Evolutionary conservation across 2,888 invertebrate species (phyloP), one percentile per base, ranked within the genome.

Genomic region (Nemotelus nigrinus): DNA sequence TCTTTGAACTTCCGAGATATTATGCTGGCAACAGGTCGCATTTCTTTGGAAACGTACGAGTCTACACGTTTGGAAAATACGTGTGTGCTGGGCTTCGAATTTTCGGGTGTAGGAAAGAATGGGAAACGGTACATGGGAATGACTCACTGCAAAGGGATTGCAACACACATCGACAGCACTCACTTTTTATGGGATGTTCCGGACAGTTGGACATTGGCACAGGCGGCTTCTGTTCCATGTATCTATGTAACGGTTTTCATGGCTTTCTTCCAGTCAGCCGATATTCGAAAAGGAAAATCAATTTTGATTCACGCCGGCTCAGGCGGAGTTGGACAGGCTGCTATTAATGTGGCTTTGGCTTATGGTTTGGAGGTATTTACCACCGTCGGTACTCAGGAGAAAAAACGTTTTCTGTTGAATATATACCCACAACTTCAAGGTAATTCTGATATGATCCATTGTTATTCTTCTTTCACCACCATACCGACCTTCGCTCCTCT

Each of bases 1-100:
- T 91, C 96, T 0, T 85, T 98, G 10, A 99, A 98, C 88, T 98
- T 98, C 91, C 92, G 96, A 83, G 98, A 98, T 85, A 89, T 98
- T 0, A 98, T 98, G 98, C 89, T 96, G 0, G 96, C 97, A 0
- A 95, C 95, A 0, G 98, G 97, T 2, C 96, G 96, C 83, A 90
- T 98, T 4, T 92, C 94, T 5, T 91, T 92, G 0, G 97, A 98
- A 84, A 91, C 94, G 1, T 91, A 95, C 1, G 93, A 94, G 0
- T 89, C 89, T 48, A 89, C 89, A 0, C 88, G 93, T n/a, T 83
- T 90, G 44, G 88, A 89, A 7, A 91, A 94, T 81, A 92, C 91
- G 80, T 91, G 90, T 82, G 89, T 92, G 0, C 89, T 92, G 81
- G 94, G 94, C 0, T 90, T 93, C 80, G 94, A 94, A 82, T 89